phyloP scores from a whole-genome alignment of 2,888 invertebrate genomes.

The Agrochola litura region DNA sequence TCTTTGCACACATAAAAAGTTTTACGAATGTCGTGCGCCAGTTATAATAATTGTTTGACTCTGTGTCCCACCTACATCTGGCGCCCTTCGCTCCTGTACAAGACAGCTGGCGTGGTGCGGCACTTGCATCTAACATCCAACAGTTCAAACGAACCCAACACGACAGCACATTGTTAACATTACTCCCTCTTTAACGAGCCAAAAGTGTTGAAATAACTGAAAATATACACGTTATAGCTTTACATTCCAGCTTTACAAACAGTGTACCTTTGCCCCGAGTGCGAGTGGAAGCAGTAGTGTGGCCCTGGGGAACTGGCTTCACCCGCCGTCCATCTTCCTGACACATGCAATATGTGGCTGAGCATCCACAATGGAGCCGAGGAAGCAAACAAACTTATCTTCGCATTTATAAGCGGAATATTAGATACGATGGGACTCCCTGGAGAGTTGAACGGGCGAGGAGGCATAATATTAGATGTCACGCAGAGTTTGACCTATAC shows the following conservation, averaged over 20 bases:
- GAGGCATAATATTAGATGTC: conserved; percentile 7
- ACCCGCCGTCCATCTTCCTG: conserved; percentile 24
- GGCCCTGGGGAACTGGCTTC: not conserved
- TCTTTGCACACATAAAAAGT: not conserved
- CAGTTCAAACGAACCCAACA: conserved; percentile 29
- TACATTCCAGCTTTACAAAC: not conserved
- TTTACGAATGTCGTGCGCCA: not conserved
- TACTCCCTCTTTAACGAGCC: conserved; percentile 26
- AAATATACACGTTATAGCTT: conserved; percentile 19
- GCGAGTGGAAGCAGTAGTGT: not conserved
- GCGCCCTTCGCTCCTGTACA: not conserved
- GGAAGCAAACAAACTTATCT: conserved; percentile 29
- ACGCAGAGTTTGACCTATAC: conserved; percentile 24
- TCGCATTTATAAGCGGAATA: conserved; percentile 34
- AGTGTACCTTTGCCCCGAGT: not conserved
- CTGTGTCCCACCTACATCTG: not conserved
- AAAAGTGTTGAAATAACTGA: conserved; percentile 46
- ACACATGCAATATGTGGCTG: conserved; percentile 12
- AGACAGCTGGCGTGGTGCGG: not conserved
- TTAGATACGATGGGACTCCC: conserved; percentile 22
- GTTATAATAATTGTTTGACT: not conserved
- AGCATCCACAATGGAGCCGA: conserved; percentile 11
- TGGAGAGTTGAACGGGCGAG: not conserved
- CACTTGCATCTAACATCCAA: conserved; percentile 12
- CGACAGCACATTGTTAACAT: conserved; percentile 35